Base-by-base conservation (phyloP, 2,113 vertebrate species). In the Sylvilagus bachmani region DNA sequence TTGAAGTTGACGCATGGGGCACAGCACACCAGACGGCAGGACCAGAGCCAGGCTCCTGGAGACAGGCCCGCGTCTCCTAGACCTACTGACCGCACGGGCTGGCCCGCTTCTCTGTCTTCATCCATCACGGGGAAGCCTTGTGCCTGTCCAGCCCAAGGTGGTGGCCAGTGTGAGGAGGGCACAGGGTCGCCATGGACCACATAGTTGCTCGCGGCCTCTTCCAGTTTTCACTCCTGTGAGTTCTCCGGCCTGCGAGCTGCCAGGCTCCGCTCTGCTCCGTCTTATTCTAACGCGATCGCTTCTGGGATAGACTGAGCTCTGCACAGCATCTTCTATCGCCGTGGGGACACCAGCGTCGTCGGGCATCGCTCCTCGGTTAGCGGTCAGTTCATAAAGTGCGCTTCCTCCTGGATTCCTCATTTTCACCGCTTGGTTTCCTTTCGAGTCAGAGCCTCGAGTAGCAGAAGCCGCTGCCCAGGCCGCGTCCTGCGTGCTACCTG, bases 281-380 rank as follows among this genome's bases (percentile, higher is more conserved):
- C 12, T 21, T 22, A 58, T 16, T 83, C 55, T 19, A 9, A 55
- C 1, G 19, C 0, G 6, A 49, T 71, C 21, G 3, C 29, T 22
- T 36, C 17, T 29, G 0, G 25, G 55, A 55, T 14, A 7, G 14
- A 24, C 17, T 1, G 49, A 6, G 44, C 62, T 58, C 14, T 17
- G 3, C 0, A 9, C 64, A 4, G n/a, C 19, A 0, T 0, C 0
- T 19, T 67, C 58, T 62, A 0, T 0, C 1, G 0, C 4, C 1
- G 1, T 2, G 51, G 25, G 4, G n/a, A 14, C 13, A 1, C 4
- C 31, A 17, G 74, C 1, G 5, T 71, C 14, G 0, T 25, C 1
- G 25, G 49, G 4, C 1, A 3, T 3, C 13, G 2, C 2, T n/a
- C 24, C 38, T 0, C 10, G 71, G 61, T 9, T 6, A 13, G 3